phyloP scores from a whole-genome alignment of 2,113 vertebrate species.

The Rhizomys pruinosus region DNA sequence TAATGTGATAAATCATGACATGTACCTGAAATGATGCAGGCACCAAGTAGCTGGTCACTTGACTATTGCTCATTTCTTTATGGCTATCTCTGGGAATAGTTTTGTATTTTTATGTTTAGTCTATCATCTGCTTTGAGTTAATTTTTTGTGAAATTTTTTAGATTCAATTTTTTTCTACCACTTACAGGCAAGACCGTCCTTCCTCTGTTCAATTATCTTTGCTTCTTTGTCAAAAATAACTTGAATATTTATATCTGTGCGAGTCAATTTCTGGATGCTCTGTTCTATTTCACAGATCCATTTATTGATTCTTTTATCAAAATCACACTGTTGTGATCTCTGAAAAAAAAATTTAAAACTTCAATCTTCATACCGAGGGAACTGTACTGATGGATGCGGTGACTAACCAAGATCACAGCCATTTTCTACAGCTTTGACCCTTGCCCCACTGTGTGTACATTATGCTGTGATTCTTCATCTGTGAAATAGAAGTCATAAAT shows the following conservation, averaged over 20 bases:
- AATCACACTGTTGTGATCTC: background rate
- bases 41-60: background rate
- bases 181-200: background rate
- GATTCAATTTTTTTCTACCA: background rate
- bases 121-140: background rate
- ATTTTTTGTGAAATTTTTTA: conserved; percentile 53
- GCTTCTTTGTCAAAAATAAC: background rate
- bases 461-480: background rate
- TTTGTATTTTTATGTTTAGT: background rate
- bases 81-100: background rate
- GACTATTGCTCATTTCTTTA: background rate
- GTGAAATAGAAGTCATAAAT: background rate
- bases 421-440: background rate
- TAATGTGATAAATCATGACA: background rate
- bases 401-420: background rate
- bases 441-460: background rate
- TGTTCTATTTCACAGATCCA: background rate
- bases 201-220: background rate
- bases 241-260: background rate
- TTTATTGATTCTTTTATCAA: background rate
- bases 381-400: background rate
- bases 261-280: background rate
- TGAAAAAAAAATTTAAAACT: background rate
- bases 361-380: background rate
- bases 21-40: background rate